Evolutionary conservation across 1,140 invertebrate genomes (phyloP).

Genomic region (Oncopeltus fasciatus): DNA sequence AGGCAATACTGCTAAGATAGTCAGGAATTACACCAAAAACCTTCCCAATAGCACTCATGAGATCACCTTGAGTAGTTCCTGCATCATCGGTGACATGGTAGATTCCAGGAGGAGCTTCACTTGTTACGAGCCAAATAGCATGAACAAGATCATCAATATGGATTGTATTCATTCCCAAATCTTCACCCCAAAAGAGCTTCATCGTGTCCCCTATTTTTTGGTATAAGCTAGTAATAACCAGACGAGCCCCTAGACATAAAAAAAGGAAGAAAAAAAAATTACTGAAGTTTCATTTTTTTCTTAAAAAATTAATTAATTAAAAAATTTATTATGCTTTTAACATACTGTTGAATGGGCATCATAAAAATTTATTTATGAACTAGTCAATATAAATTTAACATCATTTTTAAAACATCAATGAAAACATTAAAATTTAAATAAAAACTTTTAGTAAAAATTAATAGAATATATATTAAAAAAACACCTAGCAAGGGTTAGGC

Average conservation of each 20-base stretch:
- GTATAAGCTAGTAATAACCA: constrained; percentile 75
- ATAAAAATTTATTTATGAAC: too few species aligned
- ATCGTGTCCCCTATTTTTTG: constrained; percentile 76
- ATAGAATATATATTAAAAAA: too few species aligned
- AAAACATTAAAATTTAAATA: too few species aligned
- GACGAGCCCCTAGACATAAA: constrained; percentile 61
- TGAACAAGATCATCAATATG: constrained; percentile 68
- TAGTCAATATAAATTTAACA: too few species aligned
- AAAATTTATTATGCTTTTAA: too few species aligned
- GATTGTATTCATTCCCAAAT: constrained; percentile 73
- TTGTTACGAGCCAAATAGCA: constrained; percentile 56
- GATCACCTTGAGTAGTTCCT: constrained; percentile 65
- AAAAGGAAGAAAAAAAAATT: too few species aligned
- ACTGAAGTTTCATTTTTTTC: too few species aligned
- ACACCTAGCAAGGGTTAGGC: too few species aligned
- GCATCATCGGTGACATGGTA: constrained; percentile 75
- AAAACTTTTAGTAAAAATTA: too few species aligned
- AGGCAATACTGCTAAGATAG: background rate
- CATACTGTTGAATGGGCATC: too few species aligned
- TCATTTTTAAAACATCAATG: too few species aligned
- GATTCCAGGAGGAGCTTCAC: constrained; percentile 36
- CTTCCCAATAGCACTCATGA: constrained; percentile 63
- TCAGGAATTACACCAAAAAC: constrained; percentile 32
- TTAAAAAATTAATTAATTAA: too few species aligned
- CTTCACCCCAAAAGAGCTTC: constrained; percentile 77